Base-by-base conservation (phyloP, 2,888 invertebrate species). In the Aphidius colemani region DNA sequence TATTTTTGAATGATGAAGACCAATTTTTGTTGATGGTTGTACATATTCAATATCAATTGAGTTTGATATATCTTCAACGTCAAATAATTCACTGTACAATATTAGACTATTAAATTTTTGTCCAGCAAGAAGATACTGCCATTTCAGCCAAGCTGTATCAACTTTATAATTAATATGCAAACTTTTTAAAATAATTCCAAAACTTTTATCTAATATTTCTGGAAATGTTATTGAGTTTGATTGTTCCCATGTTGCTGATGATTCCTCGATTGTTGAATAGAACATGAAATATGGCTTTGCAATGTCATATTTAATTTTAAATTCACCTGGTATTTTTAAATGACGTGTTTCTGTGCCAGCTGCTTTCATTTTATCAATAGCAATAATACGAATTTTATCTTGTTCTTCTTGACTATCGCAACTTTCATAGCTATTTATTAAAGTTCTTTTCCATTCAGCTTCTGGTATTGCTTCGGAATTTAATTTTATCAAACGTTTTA, bases 101-200 rank as follows among this genome's bases (percentile, higher is more conserved):
- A 77, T 72, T 13, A 72, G 56, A 77, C 81, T 81, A 7, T 79
- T 72, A 7, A 76, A 89, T 89, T 88, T 85, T 74, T 90, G 88
- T 60, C 91, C 91, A 60, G 90, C 90, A 73, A 89, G 89, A 73
- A 89, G 86, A 74, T 96, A 96, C 74, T 96, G 94, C 0, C 93
- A 90, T 63, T 95, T 84, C 0, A 97, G 81, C 95, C 96, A 98
- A 1, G 90, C 91, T 8, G 94, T 85, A 73, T 97, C 95, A 49
- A 96, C 91, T 92, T 96, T 94, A 75, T 94, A 97, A 82, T 95
- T 97, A 40, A 97, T 91, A 83, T 97, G 94, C 10, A 93, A 82
- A 0, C 90, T 90, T 51, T 87, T 86, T 70, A 89, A 89, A 6
- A 95, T 83, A 64, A 88, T 87, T 0, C 94, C 94, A 5, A 94